phyloP scores from a whole-genome alignment of 2,888 invertebrate genomes.

The Incurvaria masculella region DNA sequence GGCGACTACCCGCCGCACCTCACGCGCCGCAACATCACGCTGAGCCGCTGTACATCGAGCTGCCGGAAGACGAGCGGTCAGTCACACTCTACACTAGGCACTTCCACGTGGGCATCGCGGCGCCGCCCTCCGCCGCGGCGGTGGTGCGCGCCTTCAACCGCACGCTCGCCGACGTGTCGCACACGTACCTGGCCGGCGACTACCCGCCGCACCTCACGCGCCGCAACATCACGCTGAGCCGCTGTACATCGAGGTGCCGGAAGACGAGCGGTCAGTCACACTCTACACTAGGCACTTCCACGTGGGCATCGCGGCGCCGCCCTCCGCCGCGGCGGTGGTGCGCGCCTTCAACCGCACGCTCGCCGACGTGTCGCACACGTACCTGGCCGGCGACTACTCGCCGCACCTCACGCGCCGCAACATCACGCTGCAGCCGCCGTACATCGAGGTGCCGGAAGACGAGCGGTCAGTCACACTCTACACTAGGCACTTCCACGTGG shows the following conservation, averaged over 20 bases:
- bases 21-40: constrained; percentile 48
- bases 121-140: constrained; percentile 54
- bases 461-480: constrained; percentile 34
- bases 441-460: constrained; percentile 63
- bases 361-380: constrained; percentile 54
- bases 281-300: too few relatives aligned
- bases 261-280: constrained; percentile 51
- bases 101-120: constrained; percentile 62
- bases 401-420: constrained; percentile 49
- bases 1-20: constrained; percentile 44
- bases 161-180: constrained; percentile 58
- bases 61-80: constrained; percentile 60
- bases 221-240: constrained; percentile 58
- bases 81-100: too few relatives aligned
- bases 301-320: constrained; percentile 61
- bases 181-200: constrained; percentile 46
- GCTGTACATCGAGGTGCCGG: constrained; percentile 61
- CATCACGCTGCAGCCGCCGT: constrained; percentile 57
- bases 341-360: constrained; percentile 62
- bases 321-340: constrained; percentile 54
- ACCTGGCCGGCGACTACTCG: constrained; percentile 44
- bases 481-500: constrained; percentile 58
- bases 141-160: constrained; percentile 61
- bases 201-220: constrained; percentile 35
- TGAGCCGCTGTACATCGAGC: constrained; percentile 60